phyloP scores from a whole-genome alignment of 2,888 invertebrate species.

The Pachymerium ferrugineum region DNA sequence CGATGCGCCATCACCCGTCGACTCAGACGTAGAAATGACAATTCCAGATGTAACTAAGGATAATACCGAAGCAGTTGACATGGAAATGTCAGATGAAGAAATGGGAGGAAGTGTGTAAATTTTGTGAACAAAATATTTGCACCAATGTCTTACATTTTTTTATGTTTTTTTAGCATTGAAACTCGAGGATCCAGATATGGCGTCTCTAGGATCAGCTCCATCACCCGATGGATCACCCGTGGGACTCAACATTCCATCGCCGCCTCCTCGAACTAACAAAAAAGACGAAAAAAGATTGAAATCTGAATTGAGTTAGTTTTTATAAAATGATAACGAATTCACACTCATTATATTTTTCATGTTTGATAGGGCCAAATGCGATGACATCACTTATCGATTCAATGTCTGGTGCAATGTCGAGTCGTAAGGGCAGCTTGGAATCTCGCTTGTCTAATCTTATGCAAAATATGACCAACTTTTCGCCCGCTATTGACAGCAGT shows the following conservation, averaged over 20 bases:
- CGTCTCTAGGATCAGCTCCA: slow-evolving; percentile 36
- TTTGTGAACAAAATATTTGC: neutral
- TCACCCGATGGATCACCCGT: slow-evolving; percentile 39
- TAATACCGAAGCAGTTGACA: slow-evolving; percentile 36
- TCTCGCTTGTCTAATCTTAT: slow-evolving; percentile 40
- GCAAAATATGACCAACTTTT: slow-evolving; percentile 39
- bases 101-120: slow-evolving; percentile 24
- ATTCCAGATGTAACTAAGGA: slow-evolving; percentile 30
- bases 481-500: slow-evolving; percentile 35
- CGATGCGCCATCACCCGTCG: slow-evolving; percentile 65
- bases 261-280: neutral
- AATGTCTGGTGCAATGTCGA: slow-evolving; percentile 29
- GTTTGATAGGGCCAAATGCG: slow-evolving; percentile 28
- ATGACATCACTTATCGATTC: slow-evolving; percentile 38
- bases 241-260: slow-evolving; percentile 37
- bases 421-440: slow-evolving; percentile 39
- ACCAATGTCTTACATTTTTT: neutral
- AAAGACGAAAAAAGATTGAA: neutral
- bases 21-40: slow-evolving; percentile 33
- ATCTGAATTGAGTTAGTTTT: neutral
- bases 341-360: neutral
- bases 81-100: slow-evolving; percentile 38
- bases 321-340: neutral
- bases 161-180: slow-evolving; percentile 24
- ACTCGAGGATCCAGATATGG: slow-evolving; percentile 28